These are phyloP conservation scores for Mionectes olivaceus DNA, from an alignment of 2,797 vertebrate genomes.

Conservation along the genomic window DNA sequence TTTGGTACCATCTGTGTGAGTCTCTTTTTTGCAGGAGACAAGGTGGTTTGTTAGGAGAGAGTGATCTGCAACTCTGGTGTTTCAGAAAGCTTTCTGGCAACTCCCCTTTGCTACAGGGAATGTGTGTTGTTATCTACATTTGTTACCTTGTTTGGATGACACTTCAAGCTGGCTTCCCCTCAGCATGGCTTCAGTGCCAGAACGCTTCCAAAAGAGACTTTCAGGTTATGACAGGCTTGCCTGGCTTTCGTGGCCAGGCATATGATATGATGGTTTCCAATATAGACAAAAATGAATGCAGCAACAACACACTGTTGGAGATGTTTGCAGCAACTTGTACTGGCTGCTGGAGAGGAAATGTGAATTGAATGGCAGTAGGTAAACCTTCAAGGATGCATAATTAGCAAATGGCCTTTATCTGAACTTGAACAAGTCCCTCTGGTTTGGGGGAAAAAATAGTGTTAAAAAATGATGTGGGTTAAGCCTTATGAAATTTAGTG, in stretches of 20 bases:
- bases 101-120: neutral
- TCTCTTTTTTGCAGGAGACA: neutral
- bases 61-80: neutral
- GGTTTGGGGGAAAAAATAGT: fast-evolving
- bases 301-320: neutral
- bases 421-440: neutral
- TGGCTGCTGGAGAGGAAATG: neutral
- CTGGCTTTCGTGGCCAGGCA: neutral
- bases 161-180: neutral
- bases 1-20: neutral
- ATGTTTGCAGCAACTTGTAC: neutral
- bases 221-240: neutral
- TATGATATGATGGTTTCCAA: neutral
- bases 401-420: neutral
- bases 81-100: neutral
- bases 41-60: neutral
- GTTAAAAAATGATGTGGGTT: neutral
- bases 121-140: neutral
- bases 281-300: neutral
- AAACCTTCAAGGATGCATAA: neutral
- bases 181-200: neutral
- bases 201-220: neutral
- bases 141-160: slow-evolving; percentile 13
- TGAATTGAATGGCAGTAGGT: neutral
- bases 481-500: neutral